Evolutionary conservation across 2,797 vertebrate genomes (phyloP), one percentile per base, ranked within the genome.

Genomic region (Rhynchotus rufescens): DNA sequence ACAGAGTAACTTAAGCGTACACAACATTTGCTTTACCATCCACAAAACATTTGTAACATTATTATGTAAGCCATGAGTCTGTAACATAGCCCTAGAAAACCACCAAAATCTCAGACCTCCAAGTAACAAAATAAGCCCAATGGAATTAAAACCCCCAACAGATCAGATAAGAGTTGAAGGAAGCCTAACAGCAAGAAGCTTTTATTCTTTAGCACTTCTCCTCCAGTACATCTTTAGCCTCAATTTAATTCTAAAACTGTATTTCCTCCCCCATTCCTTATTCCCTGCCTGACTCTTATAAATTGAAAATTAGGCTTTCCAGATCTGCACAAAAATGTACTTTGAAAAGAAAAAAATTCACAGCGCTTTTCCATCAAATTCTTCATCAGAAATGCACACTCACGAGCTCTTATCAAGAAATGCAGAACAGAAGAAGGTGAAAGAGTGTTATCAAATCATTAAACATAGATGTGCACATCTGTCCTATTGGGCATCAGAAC

Each of bases 361-460:
- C 67, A 75, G 52, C 32, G 62, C 47, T 88, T 94, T 88, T 88
- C 86, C 94, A 89, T 90, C 83, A 94, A 88, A 88, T 61, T 45
- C 69, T 92, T 94, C 87, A 92, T 94, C 60, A 83, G 92, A 95
- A 94, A 95, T 95, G 59, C 88, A 89, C 23, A 45, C 68, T 75
- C 73, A 92, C 1, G 4, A 92, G 74, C 61, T 85, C 42, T 94
- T 82, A 65, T 84, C 2, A 1, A 47, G 65, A 87, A 89, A 92
- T 62, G 88, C 76, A 72, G 67, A 89, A 64, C 16, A 88, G 57
- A 85, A 61, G 34, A 66, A 73, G 52, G 57, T 83, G 11, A 74
- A 90, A 96, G 57, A 78, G 22, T 40, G 42, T 93, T 88, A 90
- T 87, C 86, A 91, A 80, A 84, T 89, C 89, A 94, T 96, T 93